These are phyloP conservation scores for Drosophila mojavensis DNA, from an alignment of 1,140 invertebrate species.

Conservation along the genomic window DNA sequence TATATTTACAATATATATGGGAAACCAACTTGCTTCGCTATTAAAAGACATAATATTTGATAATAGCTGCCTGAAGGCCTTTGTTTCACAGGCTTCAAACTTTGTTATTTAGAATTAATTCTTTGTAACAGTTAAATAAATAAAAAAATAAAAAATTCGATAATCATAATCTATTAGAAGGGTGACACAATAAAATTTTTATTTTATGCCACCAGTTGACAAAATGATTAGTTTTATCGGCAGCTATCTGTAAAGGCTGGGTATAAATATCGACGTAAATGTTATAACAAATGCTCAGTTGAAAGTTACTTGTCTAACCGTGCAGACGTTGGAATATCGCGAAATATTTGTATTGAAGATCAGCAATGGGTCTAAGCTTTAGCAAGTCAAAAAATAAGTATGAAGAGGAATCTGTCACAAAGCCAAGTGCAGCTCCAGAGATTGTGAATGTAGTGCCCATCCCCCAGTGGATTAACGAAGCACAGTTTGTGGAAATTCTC, in stretches of 20 bases:
- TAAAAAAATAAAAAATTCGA: background rate
- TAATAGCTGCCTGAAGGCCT: background rate
- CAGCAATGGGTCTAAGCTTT: constrained; percentile 38
- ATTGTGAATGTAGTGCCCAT: constrained; percentile 2
- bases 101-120: no score
- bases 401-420: constrained; percentile 15
- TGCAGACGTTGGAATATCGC: constrained; percentile 7
- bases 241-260: background rate
- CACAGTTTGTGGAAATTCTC: constrained; percentile 82
- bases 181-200: no score
- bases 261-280: constrained; percentile 34
- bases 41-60: no score
- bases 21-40: no score
- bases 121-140: no score
- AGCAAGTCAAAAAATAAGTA: constrained; percentile 44
- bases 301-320: constrained; percentile 13
- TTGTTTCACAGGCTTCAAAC: no score
- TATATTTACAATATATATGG: no score
- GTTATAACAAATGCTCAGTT: constrained; percentile 27
- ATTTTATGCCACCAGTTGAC: constrained; percentile 11
- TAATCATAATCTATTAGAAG: background rate
- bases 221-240: constrained; percentile 31
- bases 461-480: constrained; percentile 83
- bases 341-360: background rate
- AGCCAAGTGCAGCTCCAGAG: background rate